Conservation (phyloP, 2,888 invertebrate genomes). For the Flabesymbios commensalis region DNA sequence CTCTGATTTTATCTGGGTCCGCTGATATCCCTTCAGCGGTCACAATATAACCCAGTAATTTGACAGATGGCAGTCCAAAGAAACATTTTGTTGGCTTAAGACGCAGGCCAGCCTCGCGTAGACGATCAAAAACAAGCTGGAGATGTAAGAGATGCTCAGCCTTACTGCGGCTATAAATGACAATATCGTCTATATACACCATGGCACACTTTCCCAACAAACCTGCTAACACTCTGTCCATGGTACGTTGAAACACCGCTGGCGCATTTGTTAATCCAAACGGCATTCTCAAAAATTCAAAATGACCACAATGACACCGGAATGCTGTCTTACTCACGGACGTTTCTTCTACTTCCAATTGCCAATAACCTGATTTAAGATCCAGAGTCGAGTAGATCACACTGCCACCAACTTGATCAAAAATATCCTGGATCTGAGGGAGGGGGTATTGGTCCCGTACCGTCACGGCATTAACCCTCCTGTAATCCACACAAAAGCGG, state of each 20-base stretch:
- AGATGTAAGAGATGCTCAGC: neutral
- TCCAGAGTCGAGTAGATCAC: slow-evolving; percentile 7
- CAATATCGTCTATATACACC: slow-evolving; percentile 3
- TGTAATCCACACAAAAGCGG: slow-evolving; percentile 19
- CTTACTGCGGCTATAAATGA: neutral
- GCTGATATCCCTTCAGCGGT: slow-evolving; percentile 2
- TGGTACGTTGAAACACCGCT: slow-evolving; percentile 7
- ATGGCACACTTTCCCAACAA: neutral
- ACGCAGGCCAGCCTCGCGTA: neutral
- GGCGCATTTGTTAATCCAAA: slow-evolving; percentile 17
- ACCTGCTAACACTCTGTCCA: slow-evolving; percentile 2
- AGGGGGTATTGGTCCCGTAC: slow-evolving; percentile 11
- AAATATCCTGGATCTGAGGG: slow-evolving; percentile 13
- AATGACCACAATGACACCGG: slow-evolving; percentile 8
- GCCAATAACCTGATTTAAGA: slow-evolving; percentile 10
- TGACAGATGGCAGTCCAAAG: neutral
- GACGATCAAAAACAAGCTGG: neutral
- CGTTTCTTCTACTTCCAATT: slow-evolving; percentile 6
- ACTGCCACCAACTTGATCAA: slow-evolving; percentile 7
- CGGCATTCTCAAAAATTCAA: slow-evolving; percentile 11
- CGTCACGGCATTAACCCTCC: slow-evolving; percentile 12
- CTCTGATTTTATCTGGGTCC: slow-evolving; percentile 13
- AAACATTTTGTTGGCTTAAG: neutral
- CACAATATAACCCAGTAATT: slow-evolving; percentile 6
- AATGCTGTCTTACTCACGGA: slow-evolving; percentile 14